Conservation (phyloP, 1,140 invertebrate genomes). For the Pygmarrhopalites habei region DNA sequence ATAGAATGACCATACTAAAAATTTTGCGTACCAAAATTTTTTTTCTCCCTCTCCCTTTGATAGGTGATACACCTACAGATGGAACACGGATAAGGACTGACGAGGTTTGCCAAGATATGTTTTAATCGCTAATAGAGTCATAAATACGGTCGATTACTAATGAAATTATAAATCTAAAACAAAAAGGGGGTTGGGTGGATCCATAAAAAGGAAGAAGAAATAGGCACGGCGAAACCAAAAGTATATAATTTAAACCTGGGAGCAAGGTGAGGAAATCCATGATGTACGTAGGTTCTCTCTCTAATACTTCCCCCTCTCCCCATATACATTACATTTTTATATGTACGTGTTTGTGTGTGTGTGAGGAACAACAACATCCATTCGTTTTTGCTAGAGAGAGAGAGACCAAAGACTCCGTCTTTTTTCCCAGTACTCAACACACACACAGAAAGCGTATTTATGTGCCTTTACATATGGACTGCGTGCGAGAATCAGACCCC, state of each 20-base stretch:
- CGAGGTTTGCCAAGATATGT: conserved; percentile 21
- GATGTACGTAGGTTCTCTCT: too few relatives aligned
- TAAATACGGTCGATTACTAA: conserved; percentile 33
- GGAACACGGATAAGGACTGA: conserved; percentile 10
- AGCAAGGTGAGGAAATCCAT: conserved; percentile 8
- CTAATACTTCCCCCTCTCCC: not conserved
- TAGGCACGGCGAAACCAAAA: not conserved
- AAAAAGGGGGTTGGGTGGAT: conserved; percentile 22
- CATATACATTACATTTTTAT: not conserved
- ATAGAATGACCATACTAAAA: not conserved
- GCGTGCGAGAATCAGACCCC: too few relatives aligned
- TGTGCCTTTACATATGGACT: too few relatives aligned
- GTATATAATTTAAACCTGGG: conserved; percentile 5
- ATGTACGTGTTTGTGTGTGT: too few relatives aligned
- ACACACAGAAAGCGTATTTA: too few relatives aligned
- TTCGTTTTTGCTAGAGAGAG: too few relatives aligned
- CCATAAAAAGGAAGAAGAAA: conserved; percentile 12
- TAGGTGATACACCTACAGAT: conserved; percentile 17
- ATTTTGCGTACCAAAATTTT: not conserved
- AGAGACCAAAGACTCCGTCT: too few relatives aligned
- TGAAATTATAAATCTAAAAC: conserved; percentile 37
- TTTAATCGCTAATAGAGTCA: conserved; percentile 39
- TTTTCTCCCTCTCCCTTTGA: too few relatives aligned
- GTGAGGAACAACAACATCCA: too few relatives aligned
- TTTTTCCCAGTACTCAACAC: too few relatives aligned